These are phyloP conservation scores for Aphyosemion australe DNA, from an alignment of 2,113 vertebrate genomes.

Conservation along the genomic window DNA sequence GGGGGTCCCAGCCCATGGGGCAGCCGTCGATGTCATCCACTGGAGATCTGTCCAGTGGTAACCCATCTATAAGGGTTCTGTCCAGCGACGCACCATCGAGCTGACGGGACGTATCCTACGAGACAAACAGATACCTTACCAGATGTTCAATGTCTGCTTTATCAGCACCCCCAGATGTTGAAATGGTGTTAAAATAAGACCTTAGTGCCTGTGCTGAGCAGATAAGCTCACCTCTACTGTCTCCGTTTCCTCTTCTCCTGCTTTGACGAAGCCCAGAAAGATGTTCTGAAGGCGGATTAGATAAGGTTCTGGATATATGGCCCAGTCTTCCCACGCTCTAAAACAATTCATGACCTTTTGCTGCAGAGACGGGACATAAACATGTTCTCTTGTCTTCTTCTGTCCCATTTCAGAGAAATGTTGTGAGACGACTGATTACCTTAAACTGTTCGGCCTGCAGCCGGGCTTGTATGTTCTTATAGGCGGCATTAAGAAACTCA, in stretches of 20 bases:
- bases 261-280: constrained; percentile 80
- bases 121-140: not conserved
- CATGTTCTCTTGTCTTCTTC: not conserved
- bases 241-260: constrained; percentile 69
- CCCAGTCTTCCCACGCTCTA: constrained; percentile 85
- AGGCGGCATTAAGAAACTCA: constrained; percentile 75
- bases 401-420: not conserved
- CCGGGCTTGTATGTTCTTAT: constrained; percentile 82
- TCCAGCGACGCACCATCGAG: constrained; percentile 69
- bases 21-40: constrained; percentile 80
- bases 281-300: constrained; percentile 84
- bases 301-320: constrained; percentile 82
- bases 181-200: not conserved
- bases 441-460: constrained; percentile 85
- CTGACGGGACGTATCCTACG: constrained; percentile 54
- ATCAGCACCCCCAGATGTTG: not conserved
- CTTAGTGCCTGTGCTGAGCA: not conserved
- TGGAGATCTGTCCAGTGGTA: constrained; percentile 56
- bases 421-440: constrained; percentile 53
- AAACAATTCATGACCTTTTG: constrained; percentile 84
- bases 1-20: constrained; percentile 79
- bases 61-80: constrained; percentile 51
- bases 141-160: not conserved
- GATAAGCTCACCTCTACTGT: constrained; percentile 60
- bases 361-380: constrained; percentile 46